Conservation (phyloP, 2,888 invertebrate genomes). For the Oligia strigilis region DNA sequence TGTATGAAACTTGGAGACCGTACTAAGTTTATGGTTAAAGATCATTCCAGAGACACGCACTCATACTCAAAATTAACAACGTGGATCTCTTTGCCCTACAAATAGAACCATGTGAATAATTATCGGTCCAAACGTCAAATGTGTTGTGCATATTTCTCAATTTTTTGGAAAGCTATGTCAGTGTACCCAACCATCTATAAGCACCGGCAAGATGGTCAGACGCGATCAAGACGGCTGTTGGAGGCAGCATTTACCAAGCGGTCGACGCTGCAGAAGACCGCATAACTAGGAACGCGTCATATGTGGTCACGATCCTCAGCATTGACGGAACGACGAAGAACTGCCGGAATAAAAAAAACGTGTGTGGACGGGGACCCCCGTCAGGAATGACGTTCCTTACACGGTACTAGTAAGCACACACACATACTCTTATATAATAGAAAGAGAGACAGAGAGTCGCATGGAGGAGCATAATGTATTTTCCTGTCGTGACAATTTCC, state of each 20-base stretch:
- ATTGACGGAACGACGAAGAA: background rate
- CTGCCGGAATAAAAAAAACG: background rate
- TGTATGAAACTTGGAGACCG: background rate
- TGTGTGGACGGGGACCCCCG: background rate
- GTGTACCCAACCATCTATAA: background rate
- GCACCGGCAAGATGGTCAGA: no score
- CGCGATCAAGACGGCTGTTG: no score
- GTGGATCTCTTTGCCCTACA: background rate
- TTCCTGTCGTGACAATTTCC: background rate
- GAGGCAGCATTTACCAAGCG: no score
- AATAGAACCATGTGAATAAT: background rate
- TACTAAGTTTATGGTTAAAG: background rate
- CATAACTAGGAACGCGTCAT: background rate
- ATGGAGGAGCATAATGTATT: background rate
- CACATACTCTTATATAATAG: background rate
- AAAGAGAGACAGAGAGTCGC: background rate
- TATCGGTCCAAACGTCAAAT: background rate
- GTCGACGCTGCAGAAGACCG: background rate
- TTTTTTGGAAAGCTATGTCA: background rate
- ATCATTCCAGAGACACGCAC: no score
- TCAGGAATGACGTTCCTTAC: background rate
- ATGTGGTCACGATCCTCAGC: background rate
- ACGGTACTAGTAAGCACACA: background rate
- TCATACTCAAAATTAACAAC: background rate
- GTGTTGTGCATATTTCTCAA: background rate